Conservation (phyloP, 2,888 invertebrate species). For the Phyllotreta striolata region DNA sequence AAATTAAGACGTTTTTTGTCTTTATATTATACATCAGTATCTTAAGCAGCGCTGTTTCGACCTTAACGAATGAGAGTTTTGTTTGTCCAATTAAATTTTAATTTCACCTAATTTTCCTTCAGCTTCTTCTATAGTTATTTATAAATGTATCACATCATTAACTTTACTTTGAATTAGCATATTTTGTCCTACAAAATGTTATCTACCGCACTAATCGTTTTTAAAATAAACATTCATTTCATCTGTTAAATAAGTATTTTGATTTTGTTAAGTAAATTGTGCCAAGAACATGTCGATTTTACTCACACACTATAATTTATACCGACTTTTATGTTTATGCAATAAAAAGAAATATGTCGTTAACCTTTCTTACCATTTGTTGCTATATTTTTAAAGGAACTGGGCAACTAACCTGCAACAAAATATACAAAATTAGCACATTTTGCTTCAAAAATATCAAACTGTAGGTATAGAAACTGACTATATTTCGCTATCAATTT, state of each 20-base stretch:
- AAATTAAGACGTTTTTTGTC: no score
- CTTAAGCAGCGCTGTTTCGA: no score
- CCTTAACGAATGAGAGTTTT: no score
- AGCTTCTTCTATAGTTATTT: no score
- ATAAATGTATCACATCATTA: no score
- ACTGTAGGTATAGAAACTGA: no score
- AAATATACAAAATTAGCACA: conserved; percentile 15
- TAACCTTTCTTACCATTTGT: conserved; percentile 38
- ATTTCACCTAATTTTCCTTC: no score
- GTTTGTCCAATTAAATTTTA: no score
- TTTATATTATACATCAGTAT: no score
- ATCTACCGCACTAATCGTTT: neutral
- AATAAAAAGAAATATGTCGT: conserved; percentile 6
- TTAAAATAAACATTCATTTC: neutral
- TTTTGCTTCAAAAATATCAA: conserved; percentile 1
- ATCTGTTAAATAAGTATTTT: conserved; percentile 1
- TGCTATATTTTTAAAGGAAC: conserved; percentile 35
- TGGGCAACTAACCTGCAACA: conserved; percentile 39
- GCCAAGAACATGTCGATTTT: conserved; percentile 6
- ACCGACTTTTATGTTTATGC: conserved; percentile 10
- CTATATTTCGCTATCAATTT: no score
- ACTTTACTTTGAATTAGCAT: no score
- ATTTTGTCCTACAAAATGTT: neutral
- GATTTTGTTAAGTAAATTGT: neutral
- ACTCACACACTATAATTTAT: conserved; percentile 12